Base-by-base conservation (phyloP, 2,113 vertebrate species). In the Monarcha castaneiventris region DNA sequence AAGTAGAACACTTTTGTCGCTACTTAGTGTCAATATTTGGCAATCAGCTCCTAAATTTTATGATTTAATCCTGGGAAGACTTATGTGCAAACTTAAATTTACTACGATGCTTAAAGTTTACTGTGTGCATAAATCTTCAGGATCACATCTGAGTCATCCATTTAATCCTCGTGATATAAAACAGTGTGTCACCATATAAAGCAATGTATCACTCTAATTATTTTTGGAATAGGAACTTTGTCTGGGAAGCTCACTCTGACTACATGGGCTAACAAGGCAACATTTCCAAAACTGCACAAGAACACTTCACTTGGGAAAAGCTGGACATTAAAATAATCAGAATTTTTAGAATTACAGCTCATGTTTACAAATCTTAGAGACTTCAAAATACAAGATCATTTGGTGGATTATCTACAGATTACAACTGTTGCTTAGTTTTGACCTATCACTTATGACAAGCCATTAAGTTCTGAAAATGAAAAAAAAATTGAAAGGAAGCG, bases 391-490 rank as follows among this genome's bases (percentile, higher is more conserved):
- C 30, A 92, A 86, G 32, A 88, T 44, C 5, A 94, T 83, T 68
- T 83, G 39, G 22, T 37, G 93, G n/a, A 84, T 76, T 88, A 93
- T 78, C 94, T 89, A 73, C 29, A 88, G 80, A 76, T 75, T 86
- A 59, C 56, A 89, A 69, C 7, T 66, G 54, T 80, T 73, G 54
- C n/a, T 48, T 89, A 49, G 10, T 48, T 95, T 75, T 62, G 71
- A 89, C 52, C 63, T 86, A 44, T 88, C 68, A 86, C 17, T 44
- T 78, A 81, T 11, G 54, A 78, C 25, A 94, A 84, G 19, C 26
- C 25, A 56, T 66, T 84, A 74, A 81, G 33, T 39, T 86, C 52
- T 88, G 72, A 86, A 87, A 91, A 66, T 46, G 23, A 85, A 89
- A 94, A 89, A 93, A 88, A 87, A 33, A 3, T 16, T 51, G n/a